Conservation (phyloP, 2,113 vertebrate species). For the Lanius ludovicianus region DNA sequence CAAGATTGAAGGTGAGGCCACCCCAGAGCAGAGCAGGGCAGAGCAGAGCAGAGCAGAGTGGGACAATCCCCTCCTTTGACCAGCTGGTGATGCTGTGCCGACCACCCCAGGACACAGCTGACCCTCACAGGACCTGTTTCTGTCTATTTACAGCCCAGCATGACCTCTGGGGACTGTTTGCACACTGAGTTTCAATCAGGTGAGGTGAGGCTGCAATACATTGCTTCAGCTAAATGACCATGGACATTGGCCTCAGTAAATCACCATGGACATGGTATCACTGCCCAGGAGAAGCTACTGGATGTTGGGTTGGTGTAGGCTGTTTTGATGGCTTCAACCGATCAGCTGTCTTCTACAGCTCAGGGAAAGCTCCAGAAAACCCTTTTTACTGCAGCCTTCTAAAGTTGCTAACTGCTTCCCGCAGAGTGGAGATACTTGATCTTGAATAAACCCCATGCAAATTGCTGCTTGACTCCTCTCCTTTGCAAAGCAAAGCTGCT, state of each 20-base stretch:
- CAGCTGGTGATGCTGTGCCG: not conserved
- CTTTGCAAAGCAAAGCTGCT: constrained; percentile 2
- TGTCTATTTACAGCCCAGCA: not conserved
- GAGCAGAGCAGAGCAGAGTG: not conserved
- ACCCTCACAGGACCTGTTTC: not conserved
- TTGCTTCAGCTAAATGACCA: not conserved
- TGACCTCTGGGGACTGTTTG: not conserved
- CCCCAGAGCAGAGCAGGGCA: not conserved
- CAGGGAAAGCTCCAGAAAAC: not conserved
- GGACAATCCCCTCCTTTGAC: not conserved
- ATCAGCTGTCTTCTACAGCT: rapidly evolving
- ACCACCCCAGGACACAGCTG: not conserved
- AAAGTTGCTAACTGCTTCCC: not conserved
- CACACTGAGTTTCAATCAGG: not conserved
- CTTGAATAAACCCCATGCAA: not conserved
- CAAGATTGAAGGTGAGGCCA: not conserved
- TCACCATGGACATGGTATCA: too few relatives aligned
- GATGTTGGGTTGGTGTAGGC: not conserved
- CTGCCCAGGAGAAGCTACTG: not conserved
- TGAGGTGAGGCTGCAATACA: not conserved
- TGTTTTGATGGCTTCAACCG: not conserved
- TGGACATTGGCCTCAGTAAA: not conserved
- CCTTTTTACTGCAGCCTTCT: not conserved
- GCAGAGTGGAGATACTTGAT: not conserved
- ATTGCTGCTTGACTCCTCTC: not conserved